Conservation (phyloP, 2,797 vertebrate genomes). For the Mus spretus region DNA sequence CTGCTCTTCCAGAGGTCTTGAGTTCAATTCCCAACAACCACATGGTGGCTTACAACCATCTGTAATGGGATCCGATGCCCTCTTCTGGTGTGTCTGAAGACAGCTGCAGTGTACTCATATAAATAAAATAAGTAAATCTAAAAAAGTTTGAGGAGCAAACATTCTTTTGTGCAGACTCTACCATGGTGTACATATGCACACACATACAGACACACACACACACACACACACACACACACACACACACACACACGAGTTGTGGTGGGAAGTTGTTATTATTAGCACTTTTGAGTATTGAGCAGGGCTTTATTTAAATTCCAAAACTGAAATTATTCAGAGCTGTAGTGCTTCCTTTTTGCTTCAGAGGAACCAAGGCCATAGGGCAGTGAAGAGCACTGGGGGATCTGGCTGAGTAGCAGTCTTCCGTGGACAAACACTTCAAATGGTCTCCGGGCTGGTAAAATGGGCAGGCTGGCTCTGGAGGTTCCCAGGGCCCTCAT, state of each 20-base stretch:
- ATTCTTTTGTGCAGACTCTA: background rate
- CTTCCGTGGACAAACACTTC: background rate
- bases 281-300: background rate
- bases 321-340: slow-evolving; percentile 26
- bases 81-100: background rate
- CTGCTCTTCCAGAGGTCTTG: background rate
- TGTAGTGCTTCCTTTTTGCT: background rate
- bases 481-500: background rate
- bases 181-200: background rate
- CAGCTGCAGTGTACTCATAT: background rate
- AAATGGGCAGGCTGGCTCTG: background rate
- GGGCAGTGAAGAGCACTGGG: background rate
- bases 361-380: background rate
- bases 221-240: background rate
- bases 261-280: background rate
- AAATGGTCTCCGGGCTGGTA: background rate
- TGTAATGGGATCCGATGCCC: background rate
- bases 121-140: background rate
- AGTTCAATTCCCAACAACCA: background rate
- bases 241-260: background rate
- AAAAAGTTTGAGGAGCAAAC: slow-evolving; percentile 6
- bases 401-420: background rate
- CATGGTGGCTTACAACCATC: background rate
- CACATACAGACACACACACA: background rate
- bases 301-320: slow-evolving; percentile 20